Evolutionary conservation across 2,888 invertebrate species (phyloP).

Genomic region (Suillia variegata): DNA sequence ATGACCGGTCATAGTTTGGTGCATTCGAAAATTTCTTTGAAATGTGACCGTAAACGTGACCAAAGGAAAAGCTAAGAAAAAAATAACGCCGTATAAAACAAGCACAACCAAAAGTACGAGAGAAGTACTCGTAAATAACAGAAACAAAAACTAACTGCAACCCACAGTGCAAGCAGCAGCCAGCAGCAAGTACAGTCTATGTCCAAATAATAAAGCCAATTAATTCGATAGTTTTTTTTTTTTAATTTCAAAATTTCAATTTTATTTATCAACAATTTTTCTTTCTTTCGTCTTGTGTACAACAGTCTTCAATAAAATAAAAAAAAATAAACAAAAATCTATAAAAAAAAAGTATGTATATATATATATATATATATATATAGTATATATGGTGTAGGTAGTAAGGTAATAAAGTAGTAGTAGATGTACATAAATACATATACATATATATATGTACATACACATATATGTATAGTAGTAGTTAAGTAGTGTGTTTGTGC

Average conservation of each 20-base stretch:
- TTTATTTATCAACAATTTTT: background rate
- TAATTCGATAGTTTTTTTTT: background rate
- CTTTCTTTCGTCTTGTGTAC: background rate
- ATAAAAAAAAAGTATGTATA: background rate
- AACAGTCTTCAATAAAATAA: conserved; percentile 1
- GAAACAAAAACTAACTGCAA: background rate
- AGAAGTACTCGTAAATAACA: too few relatives aligned
- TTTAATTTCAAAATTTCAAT: background rate
- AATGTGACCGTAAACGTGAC: too few relatives aligned
- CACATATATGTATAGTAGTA: background rate
- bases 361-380: too few relatives aligned
- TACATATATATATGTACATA: background rate
- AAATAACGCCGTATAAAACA: too few relatives aligned
- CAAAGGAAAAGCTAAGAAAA: too few relatives aligned
- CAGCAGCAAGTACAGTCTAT: background rate
- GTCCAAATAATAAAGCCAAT: background rate
- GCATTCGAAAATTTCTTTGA: too few relatives aligned
- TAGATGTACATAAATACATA: background rate
- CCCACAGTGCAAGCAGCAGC: background rate
- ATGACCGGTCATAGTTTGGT: too few relatives aligned
- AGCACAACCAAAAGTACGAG: too few relatives aligned
- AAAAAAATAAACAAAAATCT: background rate
- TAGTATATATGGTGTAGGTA: too few relatives aligned
- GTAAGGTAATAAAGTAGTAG: background rate
- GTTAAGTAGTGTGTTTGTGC: too few relatives aligned